Evolutionary conservation across 92 coral and sea anemone species (phyloP).

Genomic region (Phenganax stokvisi): DNA sequence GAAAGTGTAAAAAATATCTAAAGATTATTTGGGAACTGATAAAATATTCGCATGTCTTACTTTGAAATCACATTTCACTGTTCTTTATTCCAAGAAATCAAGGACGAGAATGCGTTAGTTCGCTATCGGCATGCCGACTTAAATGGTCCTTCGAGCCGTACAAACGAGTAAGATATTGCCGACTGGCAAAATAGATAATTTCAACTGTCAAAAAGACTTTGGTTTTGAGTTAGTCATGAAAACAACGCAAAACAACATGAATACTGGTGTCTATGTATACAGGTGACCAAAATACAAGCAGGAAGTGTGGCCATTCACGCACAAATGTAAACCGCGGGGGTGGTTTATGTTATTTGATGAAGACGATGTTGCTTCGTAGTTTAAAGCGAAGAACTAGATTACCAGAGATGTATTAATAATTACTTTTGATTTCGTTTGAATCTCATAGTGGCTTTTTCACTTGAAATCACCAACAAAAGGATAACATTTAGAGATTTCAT

Average conservation of each 20-base stretch:
- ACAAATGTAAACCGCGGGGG: neutral
- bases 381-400: too few species aligned
- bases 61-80: too few species aligned
- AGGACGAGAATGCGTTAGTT: too few species aligned
- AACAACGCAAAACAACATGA: neutral
- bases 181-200: neutral
- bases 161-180: neutral
- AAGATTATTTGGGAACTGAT: too few species aligned
- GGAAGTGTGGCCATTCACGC: neutral
- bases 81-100: too few species aligned
- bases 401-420: too few species aligned
- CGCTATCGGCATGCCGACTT: neutral
- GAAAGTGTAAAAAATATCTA: too few species aligned
- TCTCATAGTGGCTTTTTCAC: too few species aligned
- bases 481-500: too few species aligned
- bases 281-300: slow-evolving; percentile 9
- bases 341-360: neutral
- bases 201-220: neutral
- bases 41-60: too few species aligned
- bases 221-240: neutral
- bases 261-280: neutral
- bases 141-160: slow-evolving; percentile 17
- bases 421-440: too few species aligned
- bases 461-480: too few species aligned
- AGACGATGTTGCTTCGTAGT: neutral